Conservation (phyloP, 2,113 vertebrate species). For the Entosphenus tridentatus region DNA sequence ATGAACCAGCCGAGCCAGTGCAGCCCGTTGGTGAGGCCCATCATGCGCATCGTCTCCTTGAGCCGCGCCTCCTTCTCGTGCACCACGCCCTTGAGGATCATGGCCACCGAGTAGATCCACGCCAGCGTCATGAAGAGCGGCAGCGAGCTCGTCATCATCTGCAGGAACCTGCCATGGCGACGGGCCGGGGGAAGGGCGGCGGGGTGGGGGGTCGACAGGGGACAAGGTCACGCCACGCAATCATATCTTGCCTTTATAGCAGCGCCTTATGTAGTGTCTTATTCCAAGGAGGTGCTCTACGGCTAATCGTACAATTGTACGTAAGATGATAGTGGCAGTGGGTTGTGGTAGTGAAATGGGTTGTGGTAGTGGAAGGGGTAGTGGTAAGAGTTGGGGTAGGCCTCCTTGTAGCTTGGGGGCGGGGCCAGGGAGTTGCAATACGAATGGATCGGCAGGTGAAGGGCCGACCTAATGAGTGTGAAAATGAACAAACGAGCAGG, state of each 20-base stretch:
- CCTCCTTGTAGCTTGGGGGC: not conserved
- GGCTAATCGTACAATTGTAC: conserved; percentile 8
- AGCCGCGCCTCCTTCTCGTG: conserved; percentile 6
- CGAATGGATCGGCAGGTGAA: conserved; percentile 5
- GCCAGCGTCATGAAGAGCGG: conserved; percentile 3
- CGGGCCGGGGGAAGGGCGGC: no score
- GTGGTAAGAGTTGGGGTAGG: not conserved
- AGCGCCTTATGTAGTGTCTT: not conserved
- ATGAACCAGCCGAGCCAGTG: not conserved
- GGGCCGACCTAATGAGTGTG: not conserved
- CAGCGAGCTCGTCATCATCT: not conserved
- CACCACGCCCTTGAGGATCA: not conserved
- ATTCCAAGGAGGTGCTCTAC: conserved; percentile 12
- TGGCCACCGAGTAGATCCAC: conserved; percentile 6
- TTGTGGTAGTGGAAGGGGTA: conserved; percentile 6
- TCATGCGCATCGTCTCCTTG: conserved; percentile 7
- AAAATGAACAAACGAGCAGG: conserved; percentile 6
- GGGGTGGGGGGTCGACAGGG: no score
- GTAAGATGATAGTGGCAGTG: not conserved
- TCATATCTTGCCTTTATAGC: not conserved
- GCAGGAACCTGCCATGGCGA: not conserved
- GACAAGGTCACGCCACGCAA: no score
- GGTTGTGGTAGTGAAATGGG: conserved; percentile 4
- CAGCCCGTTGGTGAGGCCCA: not conserved
- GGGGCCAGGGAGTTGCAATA: conserved; percentile 10